Percentiles rank a stretch among this genome's conserved stretches.
phyloP scores from a whole-genome alignment of 2,797 vertebrate genomes.

The Gouania willdenowi region DNA sequence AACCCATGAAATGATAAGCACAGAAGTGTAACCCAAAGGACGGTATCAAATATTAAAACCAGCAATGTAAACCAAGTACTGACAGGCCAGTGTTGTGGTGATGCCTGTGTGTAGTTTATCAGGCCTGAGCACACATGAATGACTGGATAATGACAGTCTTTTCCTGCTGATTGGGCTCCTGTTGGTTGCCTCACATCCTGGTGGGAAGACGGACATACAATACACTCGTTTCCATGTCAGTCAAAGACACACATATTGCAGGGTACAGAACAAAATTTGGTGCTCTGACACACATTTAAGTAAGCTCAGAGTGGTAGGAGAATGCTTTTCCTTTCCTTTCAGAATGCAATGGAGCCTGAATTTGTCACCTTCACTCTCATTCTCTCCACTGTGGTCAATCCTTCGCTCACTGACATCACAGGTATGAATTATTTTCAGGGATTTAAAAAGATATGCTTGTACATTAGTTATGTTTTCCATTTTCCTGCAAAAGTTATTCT shows the following conservation, averaged over 20 bases:
- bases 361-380: conserved; percentile 43
- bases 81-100: background rate
- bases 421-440: conserved; percentile 45
- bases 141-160: conserved; percentile 17
- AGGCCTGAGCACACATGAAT: conserved; percentile 22
- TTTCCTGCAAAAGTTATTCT: background rate
- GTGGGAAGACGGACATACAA: conserved; percentile 12
- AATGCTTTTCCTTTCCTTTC: conserved; percentile 10
- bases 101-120: conserved; percentile 47
- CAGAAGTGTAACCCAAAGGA: no score
- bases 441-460: background rate
- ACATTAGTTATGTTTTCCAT: no score
- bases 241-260: conserved; percentile 29
- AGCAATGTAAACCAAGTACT: conserved; percentile 2
- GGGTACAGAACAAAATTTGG: conserved; percentile 22
- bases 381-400: conserved; percentile 22
- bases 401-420: conserved; percentile 16
- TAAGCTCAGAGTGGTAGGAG: conserved; percentile 30
- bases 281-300: conserved; percentile 16
- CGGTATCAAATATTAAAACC: no score
- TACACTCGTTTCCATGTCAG: conserved; percentile 43
- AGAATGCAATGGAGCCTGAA: conserved; percentile 55
- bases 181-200: conserved; percentile 45
- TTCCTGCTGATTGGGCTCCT: conserved; percentile 63
- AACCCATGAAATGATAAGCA: no score